A percentile compares a stretch with the other conserved stretches of the same genome.
These are phyloP conservation scores for Sebastes vulpes DNA, from an alignment of 2,797 vertebrate species.

Conservation along the genomic window DNA sequence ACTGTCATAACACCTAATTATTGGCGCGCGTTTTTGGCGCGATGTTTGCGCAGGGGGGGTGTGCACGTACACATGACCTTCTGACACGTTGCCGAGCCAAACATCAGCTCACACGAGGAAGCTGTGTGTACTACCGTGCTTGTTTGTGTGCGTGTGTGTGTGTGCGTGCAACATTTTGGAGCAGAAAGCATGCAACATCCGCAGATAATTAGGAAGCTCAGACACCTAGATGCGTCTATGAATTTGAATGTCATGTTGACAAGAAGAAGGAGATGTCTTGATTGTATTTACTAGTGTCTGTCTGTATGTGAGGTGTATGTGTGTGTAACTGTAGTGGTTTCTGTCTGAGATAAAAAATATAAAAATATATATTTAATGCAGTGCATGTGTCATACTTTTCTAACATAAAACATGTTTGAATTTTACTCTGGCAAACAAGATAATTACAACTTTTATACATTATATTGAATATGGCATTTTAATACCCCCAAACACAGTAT, in stretches of 20 bases:
- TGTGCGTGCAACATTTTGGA: neutral
- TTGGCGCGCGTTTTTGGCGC: neutral
- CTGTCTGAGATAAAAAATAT: neutral
- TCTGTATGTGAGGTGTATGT: neutral
- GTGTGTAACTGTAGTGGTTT: neutral
- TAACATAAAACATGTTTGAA: neutral
- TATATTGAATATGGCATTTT: neutral
- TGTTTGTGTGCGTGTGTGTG: neutral
- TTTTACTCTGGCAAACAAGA: neutral
- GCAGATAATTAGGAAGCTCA: slow-evolving; percentile 43
- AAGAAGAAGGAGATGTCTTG: slow-evolving; percentile 9
- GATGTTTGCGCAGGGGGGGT: slow-evolving; percentile 1
- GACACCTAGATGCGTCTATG: slow-evolving; percentile 15
- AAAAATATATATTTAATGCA: neutral
- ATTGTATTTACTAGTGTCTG: neutral
- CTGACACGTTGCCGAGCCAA: slow-evolving; percentile 18
- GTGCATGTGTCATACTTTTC: neutral
- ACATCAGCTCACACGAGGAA: neutral
- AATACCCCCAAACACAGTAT: neutral
- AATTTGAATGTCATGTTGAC: slow-evolving; percentile 40
- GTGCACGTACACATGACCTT: slow-evolving; percentile 16
- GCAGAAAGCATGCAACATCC: neutral
- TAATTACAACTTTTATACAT: neutral
- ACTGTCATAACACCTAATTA: slow-evolving; percentile 39
- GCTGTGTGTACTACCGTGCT: neutral